Base-by-base conservation (phyloP, 2,888 invertebrate genomes). In the Drepana falcataria region DNA sequence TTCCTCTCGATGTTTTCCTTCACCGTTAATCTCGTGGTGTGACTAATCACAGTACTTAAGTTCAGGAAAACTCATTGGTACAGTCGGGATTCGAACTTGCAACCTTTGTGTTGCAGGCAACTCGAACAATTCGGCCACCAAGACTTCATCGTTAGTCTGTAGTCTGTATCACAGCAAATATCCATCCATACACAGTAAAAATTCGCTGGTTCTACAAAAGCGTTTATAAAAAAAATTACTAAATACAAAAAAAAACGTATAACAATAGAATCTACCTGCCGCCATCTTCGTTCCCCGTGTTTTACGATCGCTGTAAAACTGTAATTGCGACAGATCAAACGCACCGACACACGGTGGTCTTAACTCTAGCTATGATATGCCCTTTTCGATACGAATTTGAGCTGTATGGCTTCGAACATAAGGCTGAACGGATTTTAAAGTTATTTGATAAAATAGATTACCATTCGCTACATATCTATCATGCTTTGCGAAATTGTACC, bases 281-380 rank as follows among this genome's bases (percentile, higher is more conserved):
- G 69, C 74, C 78, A 78, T 77, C 78, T 75, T 79, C 79, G 81
- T 79, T 76, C 70, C 72, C 79, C 75, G 68, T 81, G 77, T 87
- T 89, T 44, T 86, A 87, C 81, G 82, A 81, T 77, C 74, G 81
- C 81, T 77, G 81, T 87, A 83, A 87, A 88, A 83, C 79, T 77
- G 83, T 87, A 87, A 88, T 88, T 88, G 87, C 81, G 79, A 73
- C 75, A 79, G 83, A 86, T 88, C 87, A 87, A 87, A 85, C 77
- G 76, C 52, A 61, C 85, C 86, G 85, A 71, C 80, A 65, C 69
- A 73, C 75, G 69, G 69, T 35, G 47, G 47, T 54, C 59, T 51
- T 72, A 72, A 72, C 71, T 70, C 68, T 70, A 68, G 40, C 33
- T 34, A 37, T 49, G 41, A 40, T 6, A 3, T 5, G 56, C 53